Base-by-base conservation (phyloP, 2,797 vertebrate species). In the Siniperca scherzeri region DNA sequence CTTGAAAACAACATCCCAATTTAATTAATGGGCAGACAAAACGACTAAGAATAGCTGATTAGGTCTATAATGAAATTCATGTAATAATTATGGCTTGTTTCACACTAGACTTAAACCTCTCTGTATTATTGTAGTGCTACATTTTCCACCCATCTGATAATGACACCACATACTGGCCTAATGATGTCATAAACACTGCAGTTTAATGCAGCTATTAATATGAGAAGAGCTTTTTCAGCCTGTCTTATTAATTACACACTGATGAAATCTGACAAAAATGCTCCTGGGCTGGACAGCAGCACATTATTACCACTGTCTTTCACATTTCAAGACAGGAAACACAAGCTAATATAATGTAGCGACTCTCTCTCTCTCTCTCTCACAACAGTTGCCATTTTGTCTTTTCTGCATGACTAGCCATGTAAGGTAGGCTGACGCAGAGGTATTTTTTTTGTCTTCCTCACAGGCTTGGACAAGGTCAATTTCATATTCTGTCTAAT, bases 191-290 rank as follows among this genome's bases (percentile, higher is more conserved):
- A 91, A 94, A 93, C 78, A 80, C 78, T 73, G 85, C 78, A 67
- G 77, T 87, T 83, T 87, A 91, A 87, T 82, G 77, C 46, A 38
- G 72, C 88, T 88, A 89, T 90, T 91, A 92, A 94, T 84, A 87
- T 17, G n/a, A 61, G 73, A 60, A 81, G 84, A 80, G 83, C 64
- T 65, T 89, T 87, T 88, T 82, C 81, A 87, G 83, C 61, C 72
- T 56, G 80, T 88, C 88, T 91, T 90, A 92, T 95, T 94, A 94
- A 93, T 95, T 94, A 89, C 88, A 91, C 84, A 76, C 80, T 91
- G 87, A 87, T 88, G 83, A 82, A 88, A 91, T 84, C 57, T 88
- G 87, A 89, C 88, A 91, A 76, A 77, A 66, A 81, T 73, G 55
- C 78, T 91, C 80, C 90, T 85, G 86, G 86, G 84, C 61, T 86